These are phyloP conservation scores for Octopus bimaculoides DNA, from an alignment of 1,140 invertebrate genomes.

Conservation along the genomic window DNA sequence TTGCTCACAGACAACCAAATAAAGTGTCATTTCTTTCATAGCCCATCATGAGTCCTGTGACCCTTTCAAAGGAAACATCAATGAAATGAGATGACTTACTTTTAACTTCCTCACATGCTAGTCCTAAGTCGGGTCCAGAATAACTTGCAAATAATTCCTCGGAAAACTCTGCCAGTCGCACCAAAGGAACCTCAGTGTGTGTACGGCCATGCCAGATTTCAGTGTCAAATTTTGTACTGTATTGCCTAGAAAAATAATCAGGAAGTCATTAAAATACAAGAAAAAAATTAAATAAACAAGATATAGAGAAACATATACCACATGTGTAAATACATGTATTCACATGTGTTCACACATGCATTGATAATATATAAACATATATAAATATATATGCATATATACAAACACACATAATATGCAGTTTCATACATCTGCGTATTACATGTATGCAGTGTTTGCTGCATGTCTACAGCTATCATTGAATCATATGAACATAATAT, in stretches of 20 bases:
- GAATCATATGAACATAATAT: no score
- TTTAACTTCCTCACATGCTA: constrained; percentile 27
- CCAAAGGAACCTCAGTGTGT: constrained; percentile 38
- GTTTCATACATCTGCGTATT: no score
- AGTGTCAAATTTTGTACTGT: constrained; percentile 27
- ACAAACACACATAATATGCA: background rate
- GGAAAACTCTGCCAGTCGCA: constrained; percentile 35
- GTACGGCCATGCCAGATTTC: constrained; percentile 39
- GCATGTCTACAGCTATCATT: no score
- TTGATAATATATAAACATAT: background rate
- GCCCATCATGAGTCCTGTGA: no score
- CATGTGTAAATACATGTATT: background rate
- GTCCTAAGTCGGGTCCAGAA: constrained; percentile 45
- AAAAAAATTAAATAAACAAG: background rate
- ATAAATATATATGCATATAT: background rate
- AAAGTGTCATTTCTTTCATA: no score
- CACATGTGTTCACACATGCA: background rate
- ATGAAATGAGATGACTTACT: constrained; percentile 13
- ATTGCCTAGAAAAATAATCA: constrained; percentile 10
- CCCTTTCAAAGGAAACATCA: no score
- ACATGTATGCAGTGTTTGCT: no score
- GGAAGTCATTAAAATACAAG: background rate
- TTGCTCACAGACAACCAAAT: no score
- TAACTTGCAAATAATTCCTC: constrained; percentile 46
- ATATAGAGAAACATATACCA: background rate